Percentiles rank a stretch among this genome's conserved stretches.
These are phyloP conservation scores for Ictidomys tridecemlineatus DNA, from an alignment of 2,113 vertebrate species.

Conservation along the genomic window DNA sequence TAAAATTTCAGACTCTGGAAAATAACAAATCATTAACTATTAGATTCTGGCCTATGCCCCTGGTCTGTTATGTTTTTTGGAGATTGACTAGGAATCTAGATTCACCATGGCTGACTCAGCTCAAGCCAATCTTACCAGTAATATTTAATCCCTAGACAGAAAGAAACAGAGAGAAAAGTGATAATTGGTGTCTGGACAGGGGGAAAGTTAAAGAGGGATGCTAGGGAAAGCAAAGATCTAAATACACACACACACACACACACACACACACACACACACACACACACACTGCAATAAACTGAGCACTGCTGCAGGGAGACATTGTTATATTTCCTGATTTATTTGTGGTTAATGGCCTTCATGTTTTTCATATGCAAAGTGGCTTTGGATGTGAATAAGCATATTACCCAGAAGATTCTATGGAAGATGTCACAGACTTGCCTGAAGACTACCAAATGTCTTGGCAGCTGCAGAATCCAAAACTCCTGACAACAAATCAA, in stretches of 20 bases:
- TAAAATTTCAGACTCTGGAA: slow-evolving; percentile 61
- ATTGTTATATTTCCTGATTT: not conserved
- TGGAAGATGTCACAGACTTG: not conserved
- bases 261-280: too few relatives aligned
- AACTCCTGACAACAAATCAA: not conserved
- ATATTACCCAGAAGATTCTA: not conserved
- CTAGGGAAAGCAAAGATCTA: not conserved
- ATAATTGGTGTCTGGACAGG: not conserved
- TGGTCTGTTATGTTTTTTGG: not conserved
- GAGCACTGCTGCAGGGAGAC: not conserved
- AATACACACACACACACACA: not conserved
- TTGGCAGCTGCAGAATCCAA: not conserved
- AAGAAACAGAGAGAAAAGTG: not conserved
- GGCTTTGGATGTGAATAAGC: not conserved
- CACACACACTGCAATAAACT: not conserved
- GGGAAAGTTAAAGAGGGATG: too few relatives aligned
- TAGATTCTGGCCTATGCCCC: not conserved
- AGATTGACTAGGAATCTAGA: slow-evolving; percentile 19
- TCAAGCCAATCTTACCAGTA: not conserved
- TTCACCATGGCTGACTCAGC: not conserved
- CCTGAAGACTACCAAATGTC: slow-evolving; percentile 23
- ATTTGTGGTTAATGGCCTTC: not conserved
- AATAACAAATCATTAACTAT: slow-evolving; percentile 38
- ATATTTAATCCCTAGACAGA: slow-evolving; percentile 22
- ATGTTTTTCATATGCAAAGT: not conserved